Conservation (phyloP, 2,888 invertebrate species). For the Lypha dubia region DNA sequence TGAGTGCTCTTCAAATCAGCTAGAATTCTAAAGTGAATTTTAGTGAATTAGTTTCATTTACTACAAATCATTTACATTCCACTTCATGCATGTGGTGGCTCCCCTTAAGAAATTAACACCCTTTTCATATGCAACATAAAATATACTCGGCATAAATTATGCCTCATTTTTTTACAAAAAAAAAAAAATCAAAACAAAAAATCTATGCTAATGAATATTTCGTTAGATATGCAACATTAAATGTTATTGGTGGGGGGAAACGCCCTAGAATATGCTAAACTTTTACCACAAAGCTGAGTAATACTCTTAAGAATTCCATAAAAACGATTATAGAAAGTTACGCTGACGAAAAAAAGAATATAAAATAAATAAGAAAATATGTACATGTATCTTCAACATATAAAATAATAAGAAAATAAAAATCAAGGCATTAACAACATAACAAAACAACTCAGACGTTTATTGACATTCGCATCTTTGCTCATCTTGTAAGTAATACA, state of each 20-base stretch:
- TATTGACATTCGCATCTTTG: conserved; percentile 53
- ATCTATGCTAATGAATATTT: neutral
- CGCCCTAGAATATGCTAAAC: neutral
- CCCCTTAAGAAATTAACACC: neutral
- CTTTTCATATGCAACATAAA: neutral
- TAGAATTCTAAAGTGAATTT: too few relatives aligned
- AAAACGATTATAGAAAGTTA: neutral
- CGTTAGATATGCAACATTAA: neutral
- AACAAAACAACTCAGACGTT: conserved; percentile 49
- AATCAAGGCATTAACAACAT: neutral
- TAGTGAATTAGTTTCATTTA: too few relatives aligned
- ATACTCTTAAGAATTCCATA: neutral
- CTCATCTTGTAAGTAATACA: conserved; percentile 13
- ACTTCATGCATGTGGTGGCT: neutral
- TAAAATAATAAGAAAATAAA: conserved; percentile 17
- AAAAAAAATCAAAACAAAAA: neutral
- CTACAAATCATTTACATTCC: neutral
- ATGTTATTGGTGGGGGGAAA: too few relatives aligned
- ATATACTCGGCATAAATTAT: neutral
- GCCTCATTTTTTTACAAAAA: neutral
- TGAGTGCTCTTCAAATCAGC: too few relatives aligned
- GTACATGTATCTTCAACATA: neutral
- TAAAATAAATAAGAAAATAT: conserved; percentile 5
- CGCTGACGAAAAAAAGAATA: neutral
- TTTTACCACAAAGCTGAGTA: neutral